Evolutionary conservation across 2,797 vertebrate species (phyloP).

Genomic region (Kryptolebias ocellatus): DNA sequence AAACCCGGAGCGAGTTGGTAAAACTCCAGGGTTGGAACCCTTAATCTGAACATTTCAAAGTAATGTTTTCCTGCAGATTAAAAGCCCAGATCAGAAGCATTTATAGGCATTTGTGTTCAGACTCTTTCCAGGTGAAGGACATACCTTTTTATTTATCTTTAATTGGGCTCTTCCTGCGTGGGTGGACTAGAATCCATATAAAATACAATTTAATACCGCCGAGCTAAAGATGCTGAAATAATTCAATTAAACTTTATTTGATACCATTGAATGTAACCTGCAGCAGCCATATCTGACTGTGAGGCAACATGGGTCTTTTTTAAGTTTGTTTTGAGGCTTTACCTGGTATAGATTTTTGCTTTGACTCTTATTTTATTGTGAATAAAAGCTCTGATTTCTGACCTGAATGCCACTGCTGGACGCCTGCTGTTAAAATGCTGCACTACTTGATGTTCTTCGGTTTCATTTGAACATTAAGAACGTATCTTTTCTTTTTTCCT

Average conservation of each 20-base stretch:
- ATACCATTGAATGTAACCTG: conserved; percentile 20
- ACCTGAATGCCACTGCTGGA: conserved; percentile 16
- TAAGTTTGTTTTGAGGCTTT: conserved; percentile 9
- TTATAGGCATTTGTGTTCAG: neutral
- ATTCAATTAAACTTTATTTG: neutral
- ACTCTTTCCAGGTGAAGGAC: neutral
- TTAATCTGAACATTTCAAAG: neutral
- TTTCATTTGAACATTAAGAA: conserved; percentile 17
- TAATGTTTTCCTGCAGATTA: neutral
- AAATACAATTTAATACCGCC: no score
- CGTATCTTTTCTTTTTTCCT: conserved; percentile 28
- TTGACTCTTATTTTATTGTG: conserved; percentile 37
- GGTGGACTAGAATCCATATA: no score
- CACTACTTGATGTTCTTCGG: conserved; percentile 26
- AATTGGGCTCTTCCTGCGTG: neutral
- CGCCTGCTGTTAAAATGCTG: conserved; percentile 28
- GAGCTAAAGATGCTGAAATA: neutral
- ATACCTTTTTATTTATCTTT: neutral
- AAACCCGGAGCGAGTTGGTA: no score
- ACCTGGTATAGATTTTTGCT: conserved; percentile 3
- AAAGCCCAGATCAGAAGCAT: neutral
- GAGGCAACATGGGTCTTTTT: neutral
- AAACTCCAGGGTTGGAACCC: neutral
- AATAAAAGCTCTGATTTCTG: conserved; percentile 32
- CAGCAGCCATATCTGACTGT: conserved; percentile 13